A percentile compares a stretch with the other conserved stretches of the same genome.
These are phyloP conservation scores for Drosophila parvula DNA, from an alignment of 1,140 invertebrate genomes.

Conservation along the genomic window DNA sequence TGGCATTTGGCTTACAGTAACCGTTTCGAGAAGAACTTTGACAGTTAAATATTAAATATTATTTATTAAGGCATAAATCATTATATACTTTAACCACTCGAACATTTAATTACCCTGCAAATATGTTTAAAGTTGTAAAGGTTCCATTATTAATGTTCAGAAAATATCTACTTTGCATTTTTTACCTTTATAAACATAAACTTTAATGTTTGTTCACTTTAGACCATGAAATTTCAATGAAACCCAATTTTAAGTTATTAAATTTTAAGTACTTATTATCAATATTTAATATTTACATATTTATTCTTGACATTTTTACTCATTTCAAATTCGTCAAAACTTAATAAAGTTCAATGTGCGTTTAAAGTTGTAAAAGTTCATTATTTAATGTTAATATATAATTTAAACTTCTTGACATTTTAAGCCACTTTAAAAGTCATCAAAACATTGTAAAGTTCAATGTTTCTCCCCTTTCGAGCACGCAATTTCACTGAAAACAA, in stretches of 20 bases:
- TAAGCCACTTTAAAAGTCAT: neutral
- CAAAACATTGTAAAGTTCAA: constrained; percentile 10
- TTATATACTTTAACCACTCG: neutral
- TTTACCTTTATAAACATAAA: too few relatives aligned
- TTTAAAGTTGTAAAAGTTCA: neutral
- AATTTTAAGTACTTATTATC: too few relatives aligned
- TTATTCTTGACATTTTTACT: too few relatives aligned
- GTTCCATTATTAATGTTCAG: too few relatives aligned
- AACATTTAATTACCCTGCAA: too few relatives aligned
- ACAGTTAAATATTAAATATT: neutral
- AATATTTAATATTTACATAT: too few relatives aligned
- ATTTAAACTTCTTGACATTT: neutral
- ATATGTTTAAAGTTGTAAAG: too few relatives aligned
- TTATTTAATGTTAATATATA: neutral
- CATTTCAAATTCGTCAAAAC: too few relatives aligned
- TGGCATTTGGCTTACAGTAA: constrained; percentile 7
- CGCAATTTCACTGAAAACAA: constrained; percentile 13
- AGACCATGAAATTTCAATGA: too few relatives aligned
- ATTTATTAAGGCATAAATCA: neutral
- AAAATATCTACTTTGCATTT: too few relatives aligned
- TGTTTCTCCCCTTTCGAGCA: neutral
- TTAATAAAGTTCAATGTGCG: neutral
- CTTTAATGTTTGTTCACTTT: too few relatives aligned
- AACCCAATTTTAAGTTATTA: too few relatives aligned
- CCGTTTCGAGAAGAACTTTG: neutral